Evolutionary conservation across 64 coral and sea anemone genomes (phyloP), one percentile per base, ranked within the genome.

Genomic region (Hydrozoanthus tunicans): DNA sequence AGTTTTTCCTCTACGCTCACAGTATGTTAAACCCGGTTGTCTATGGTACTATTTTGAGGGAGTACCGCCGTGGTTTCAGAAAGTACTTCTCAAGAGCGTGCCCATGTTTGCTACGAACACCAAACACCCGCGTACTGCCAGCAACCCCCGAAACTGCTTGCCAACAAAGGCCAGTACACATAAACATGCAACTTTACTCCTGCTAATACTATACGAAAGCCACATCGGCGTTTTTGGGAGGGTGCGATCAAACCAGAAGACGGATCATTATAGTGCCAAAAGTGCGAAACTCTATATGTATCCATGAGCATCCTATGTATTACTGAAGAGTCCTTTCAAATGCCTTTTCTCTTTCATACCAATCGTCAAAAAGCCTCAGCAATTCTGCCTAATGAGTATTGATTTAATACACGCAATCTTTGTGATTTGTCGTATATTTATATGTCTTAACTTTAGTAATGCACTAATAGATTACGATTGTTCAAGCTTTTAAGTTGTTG

Each of bases 1-100:
- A 96, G 58, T 90, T 96, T 70, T 58, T 96, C 17, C 82, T 96
- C 0, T 96, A 96, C 9, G 88, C 93, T 89, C 95, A 96, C 82
- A 96, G 95, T 64, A 91, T 93, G n/a, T 93, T 71, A 4, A 96
- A 96, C 13, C 94, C 94, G 51, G 61, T 96, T 3, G 94, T 96
- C 15, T 95, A 96, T 51, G 94, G 94, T 55, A 91, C 94, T 0
- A 91, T 96, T 32, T 62, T 96, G 77, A 86, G 78, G 64, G 94
- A 95, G 68, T 95, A 95, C 23, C 91, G 86, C 26, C n/a, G 59
- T 58, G 94, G 93, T 51, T 91, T 94, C 56, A 80, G 78, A 58
- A 64, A 85, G n/a, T 94, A 91, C 51, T 53, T 91, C 13, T 77
- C 43, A 62, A 10, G 24, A 4, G 66, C 91, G 55, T 94, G 75